These are phyloP conservation scores for Campylomormyrus tamandua DNA, from an alignment of 2,113 vertebrate species.

Conservation along the genomic window DNA sequence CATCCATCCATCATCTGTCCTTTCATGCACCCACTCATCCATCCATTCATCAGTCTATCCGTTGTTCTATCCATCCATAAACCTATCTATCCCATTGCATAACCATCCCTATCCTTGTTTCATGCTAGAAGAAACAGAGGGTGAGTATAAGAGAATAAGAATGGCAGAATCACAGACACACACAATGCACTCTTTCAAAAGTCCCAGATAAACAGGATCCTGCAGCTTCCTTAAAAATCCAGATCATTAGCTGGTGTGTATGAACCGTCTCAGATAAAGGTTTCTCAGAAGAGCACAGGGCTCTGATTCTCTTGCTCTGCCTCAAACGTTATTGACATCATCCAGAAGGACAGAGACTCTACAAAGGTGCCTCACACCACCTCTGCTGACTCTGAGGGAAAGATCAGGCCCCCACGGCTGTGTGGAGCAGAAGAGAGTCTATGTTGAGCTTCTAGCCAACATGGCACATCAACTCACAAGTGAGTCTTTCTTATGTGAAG, in stretches of 20 bases:
- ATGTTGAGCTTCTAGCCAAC: background rate
- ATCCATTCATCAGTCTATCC: background rate
- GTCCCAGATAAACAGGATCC: background rate
- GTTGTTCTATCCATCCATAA: background rate
- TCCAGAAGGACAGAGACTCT: background rate
- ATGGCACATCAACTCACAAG: background rate
- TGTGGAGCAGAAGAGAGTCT: background rate
- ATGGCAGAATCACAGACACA: background rate
- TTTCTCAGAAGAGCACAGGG: background rate
- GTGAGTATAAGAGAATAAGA: background rate
- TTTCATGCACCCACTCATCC: too few species aligned
- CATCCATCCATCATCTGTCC: background rate
- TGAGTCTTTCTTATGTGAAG: background rate
- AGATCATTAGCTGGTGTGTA: background rate
- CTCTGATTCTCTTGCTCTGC: background rate
- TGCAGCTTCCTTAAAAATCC: background rate
- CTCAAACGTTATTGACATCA: background rate
- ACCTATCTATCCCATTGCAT: background rate
- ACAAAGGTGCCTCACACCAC: background rate
- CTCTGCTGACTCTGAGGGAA: background rate
- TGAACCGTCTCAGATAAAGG: background rate
- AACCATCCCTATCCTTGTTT: background rate
- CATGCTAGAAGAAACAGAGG: background rate
- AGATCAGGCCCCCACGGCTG: background rate
- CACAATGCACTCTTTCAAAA: background rate